A percentile compares a stretch with the other conserved stretches of the same genome.
Conservation (phyloP, 2,888 invertebrate genomes). For the Palloptera scutellata region DNA sequence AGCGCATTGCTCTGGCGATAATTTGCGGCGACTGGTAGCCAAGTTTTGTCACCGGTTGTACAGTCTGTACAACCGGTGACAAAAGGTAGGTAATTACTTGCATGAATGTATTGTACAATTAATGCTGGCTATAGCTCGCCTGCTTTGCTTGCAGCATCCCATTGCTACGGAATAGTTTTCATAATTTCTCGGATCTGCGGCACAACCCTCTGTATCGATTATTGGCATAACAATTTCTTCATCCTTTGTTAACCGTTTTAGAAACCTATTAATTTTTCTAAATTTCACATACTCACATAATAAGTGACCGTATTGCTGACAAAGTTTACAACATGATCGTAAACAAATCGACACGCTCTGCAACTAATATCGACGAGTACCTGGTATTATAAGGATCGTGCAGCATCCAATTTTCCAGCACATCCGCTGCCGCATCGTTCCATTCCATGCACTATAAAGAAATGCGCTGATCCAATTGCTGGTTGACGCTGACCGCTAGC, state of each 20-base stretch:
- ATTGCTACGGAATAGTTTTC: constrained; percentile 66
- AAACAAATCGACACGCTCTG: constrained; percentile 74
- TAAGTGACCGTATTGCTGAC: constrained; percentile 86
- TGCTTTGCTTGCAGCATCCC: constrained; percentile 64
- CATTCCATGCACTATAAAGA: constrained; percentile 46
- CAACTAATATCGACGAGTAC: constrained; percentile 68
- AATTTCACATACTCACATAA: constrained; percentile 66
- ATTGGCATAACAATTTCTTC: constrained; percentile 75
- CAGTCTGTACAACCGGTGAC: constrained; percentile 47
- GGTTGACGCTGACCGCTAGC: constrained; percentile 61
- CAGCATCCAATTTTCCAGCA: constrained; percentile 77
- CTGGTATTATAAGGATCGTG: constrained; percentile 80
- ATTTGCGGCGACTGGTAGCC: constrained; percentile 72
- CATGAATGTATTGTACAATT: neutral
- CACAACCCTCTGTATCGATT: constrained; percentile 65
- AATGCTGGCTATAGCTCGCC: constrained; percentile 33
- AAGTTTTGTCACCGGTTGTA: constrained; percentile 61
- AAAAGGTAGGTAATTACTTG: neutral
- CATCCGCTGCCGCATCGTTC: constrained; percentile 62
- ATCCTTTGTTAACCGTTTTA: constrained; percentile 59
- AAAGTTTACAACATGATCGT: constrained; percentile 81
- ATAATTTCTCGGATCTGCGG: constrained; percentile 61
- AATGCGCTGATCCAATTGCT: constrained; percentile 78
- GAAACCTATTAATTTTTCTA: neutral
- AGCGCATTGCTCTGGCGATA: constrained; percentile 69